Percentiles rank a stretch among this genome's conserved stretches.
phyloP scores from a whole-genome alignment of 2,888 invertebrate species.

The Coleophora flavipennella region DNA sequence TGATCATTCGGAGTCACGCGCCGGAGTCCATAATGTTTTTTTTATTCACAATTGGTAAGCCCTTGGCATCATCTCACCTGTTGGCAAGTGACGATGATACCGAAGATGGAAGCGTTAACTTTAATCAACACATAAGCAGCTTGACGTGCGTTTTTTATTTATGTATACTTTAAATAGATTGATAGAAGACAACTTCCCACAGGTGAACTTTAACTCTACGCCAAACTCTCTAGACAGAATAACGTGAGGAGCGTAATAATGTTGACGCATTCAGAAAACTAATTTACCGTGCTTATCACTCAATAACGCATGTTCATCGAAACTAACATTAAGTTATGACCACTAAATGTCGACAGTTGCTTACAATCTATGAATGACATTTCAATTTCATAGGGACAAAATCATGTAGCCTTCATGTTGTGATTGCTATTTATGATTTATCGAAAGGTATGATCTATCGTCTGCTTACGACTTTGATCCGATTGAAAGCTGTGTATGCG shows the following conservation, averaged over 20 bases:
- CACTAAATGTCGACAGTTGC: slow-evolving; percentile 22
- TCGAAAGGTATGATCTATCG: neutral
- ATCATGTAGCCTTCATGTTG: neutral
- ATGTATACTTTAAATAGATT: too few relatives aligned
- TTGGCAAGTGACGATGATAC: too few relatives aligned
- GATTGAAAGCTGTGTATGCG: neutral
- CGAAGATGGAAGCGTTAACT: too few relatives aligned
- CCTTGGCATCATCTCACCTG: too few relatives aligned
- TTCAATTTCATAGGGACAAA: slow-evolving; percentile 29
- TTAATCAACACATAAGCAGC: too few relatives aligned
- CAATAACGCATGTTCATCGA: slow-evolving; percentile 9
- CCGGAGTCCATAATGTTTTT: too few relatives aligned
- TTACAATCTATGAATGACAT: slow-evolving; percentile 33
- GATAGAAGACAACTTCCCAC: too few relatives aligned
- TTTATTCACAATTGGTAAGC: too few relatives aligned
- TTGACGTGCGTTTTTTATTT: too few relatives aligned
- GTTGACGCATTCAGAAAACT: slow-evolving; percentile 13
- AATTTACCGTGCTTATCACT: slow-evolving; percentile 12
- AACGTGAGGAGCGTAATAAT: slow-evolving; percentile 7
- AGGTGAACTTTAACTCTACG: too few relatives aligned
- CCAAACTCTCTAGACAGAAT: too few relatives aligned
- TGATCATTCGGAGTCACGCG: too few relatives aligned
- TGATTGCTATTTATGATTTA: slow-evolving; percentile 2
- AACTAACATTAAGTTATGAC: slow-evolving; percentile 14
- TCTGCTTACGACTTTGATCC: neutral